Base-by-base conservation (phyloP, 2,113 vertebrate species). In the Parus major region DNA sequence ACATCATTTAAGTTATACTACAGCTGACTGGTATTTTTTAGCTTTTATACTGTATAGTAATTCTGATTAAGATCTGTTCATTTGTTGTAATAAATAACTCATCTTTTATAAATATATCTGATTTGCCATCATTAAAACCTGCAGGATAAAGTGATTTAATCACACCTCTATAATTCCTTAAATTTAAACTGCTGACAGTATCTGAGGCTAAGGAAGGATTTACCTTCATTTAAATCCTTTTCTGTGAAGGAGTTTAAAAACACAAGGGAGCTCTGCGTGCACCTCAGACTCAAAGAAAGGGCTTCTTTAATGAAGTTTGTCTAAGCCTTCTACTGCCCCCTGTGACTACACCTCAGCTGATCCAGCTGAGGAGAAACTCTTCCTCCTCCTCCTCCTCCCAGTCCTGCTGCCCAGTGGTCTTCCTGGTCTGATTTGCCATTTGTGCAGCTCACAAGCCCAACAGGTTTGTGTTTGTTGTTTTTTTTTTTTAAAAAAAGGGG, bases 381-480 rank as follows among this genome's bases (percentile, higher is more conserved):
- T 63, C 28, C 31, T 47, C 64, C 19, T 84, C 64, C 19, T 84
- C 39, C 41, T 56, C n/a, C 24, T 77, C 46, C 36, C 24, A 60
- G 27, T 57, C n/a, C 63, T 25, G 52, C 28, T 72, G 44, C n/a
- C 23, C 25, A 42, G 33, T 6, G 31, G 14, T 83, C 70, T 35
- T 59, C 36, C 35, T 65, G 35, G 29, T 35, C n/a, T 57, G 27
- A 65, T 46, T 2, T 39, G 25, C 7, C 41, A 44, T 36, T 49
- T 25, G 7, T 20, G 25, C 7, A 69, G 29, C 42, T 52, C 36
- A 39, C 21, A 4, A 46, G 42, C 5, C 33, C 49, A 80, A 23
- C 0, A 35, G 3, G 3, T 39, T 39, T 39, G 36, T 9, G 36
- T n/a, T n/a, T n/a, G n/a, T n/a, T n/a, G n/a, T n/a, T n/a, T n/a